Evolutionary conservation across 2,888 invertebrate genomes (phyloP), one percentile per base, ranked within the genome.

Genomic region (Atethmia centrago): DNA sequence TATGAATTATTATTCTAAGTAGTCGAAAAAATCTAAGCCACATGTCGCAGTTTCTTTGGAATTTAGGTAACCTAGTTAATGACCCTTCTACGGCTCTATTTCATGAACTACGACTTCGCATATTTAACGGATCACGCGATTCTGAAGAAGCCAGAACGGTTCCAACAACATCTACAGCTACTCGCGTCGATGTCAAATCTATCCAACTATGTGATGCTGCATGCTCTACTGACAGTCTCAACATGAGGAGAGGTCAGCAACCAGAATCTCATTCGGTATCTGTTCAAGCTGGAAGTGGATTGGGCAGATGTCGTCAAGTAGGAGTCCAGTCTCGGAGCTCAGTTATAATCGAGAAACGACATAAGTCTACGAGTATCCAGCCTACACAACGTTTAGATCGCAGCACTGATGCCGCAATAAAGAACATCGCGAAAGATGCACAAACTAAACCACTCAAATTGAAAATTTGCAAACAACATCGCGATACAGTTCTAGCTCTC

Each of bases 11-110:
- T 55, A 68, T 25, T 66, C 16, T 36, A 25, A n/a, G 16, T 45
- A 45, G 19, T 51, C 31, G 4, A 31, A 51, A 21, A 4, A 47
- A 69, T 36, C 28, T 69, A 25, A 53, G n/a, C 55, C 28, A 47
- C 31, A 94, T 94, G 94, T 82, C 92, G 56, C 86, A 84, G 64
- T 88, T 93, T 82, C 84, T 94, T 55, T 93, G 92, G 93, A 89
- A 92, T 68, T 86, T 95, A 53, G 91, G 91, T 28, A 91, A 94
- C 77, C 87, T 95, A n/a, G 86, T 92, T 19, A 92, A 90, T 72
- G 92, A 94, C 82, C 94, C 95, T 47, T 92, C 94, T 1, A 84
- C 90, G 25, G 90, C 92, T 51, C 58, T 95, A 51, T 82, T 93
- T 64, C 88, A 88, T 74, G 89, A 90, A 53, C 72, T 94, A 67